Evolutionary conservation across 2,113 vertebrate species (phyloP), one percentile per base, ranked within the genome.

Genomic region (Calypte anna): DNA sequence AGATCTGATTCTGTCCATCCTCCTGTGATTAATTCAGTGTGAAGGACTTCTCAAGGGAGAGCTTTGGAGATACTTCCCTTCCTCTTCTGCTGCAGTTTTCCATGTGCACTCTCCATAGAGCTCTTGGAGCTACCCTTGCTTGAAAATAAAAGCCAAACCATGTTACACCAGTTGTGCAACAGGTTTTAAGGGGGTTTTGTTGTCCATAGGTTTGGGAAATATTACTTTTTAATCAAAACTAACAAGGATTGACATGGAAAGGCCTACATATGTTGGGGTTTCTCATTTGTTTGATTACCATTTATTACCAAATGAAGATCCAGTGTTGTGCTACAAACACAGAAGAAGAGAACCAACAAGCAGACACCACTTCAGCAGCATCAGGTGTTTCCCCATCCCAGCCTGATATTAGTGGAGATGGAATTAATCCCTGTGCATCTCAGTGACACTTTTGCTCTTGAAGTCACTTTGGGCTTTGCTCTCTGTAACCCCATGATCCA

Each of bases 361-460:
- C 8, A 44, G 36, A 10, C 48, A 53, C 0, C 3, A 2, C 27
- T 72, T 38, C 10, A 27, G 20, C 28, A 30, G 6, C 14, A 61
- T 6, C 4, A 24, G 18, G 27, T 61, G 23, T n/a, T 53, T 30
- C 59, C 28, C 88, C 38, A 25, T 31, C 14, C 40, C 3, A 23
- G 10, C 9, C 23, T 51, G 4, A 4, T 20, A 28, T 3, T 9
- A 23, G 4, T 10, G 20, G 30, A n/a, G 64, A 9, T 44, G 6
- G 11, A 46, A 38, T 53, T 30, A n/a, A 72, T 40, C 22, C 16
- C 7, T 25, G 17, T 19, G 16, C 21, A 22, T 64, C n/a, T 17
- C 10, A 27, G 14, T 24, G 15, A 1, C 19, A 43, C 5, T 48
- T 50, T 2, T 0, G 1, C 30, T 59, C 7, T 3, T 59, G 43